Evolutionary conservation across 2,113 vertebrate genomes (phyloP).

Genomic region (Galbula dea): DNA sequence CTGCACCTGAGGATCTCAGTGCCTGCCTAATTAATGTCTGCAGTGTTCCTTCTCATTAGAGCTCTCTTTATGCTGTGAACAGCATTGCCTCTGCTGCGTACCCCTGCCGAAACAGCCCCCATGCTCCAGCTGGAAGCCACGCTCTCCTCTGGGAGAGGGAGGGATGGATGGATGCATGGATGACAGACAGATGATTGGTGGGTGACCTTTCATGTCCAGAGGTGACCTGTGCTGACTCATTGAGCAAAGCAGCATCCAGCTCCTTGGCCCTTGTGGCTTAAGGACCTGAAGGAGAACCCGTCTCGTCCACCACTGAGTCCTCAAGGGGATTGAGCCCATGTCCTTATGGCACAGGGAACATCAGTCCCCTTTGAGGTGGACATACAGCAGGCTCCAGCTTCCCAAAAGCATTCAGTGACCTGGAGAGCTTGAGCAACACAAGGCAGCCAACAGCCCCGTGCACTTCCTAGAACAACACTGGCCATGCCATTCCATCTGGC

Average conservation of each 20-base stretch:
- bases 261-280: neutral
- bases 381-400: neutral
- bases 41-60: neutral
- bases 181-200: neutral
- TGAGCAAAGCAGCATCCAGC: neutral
- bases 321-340: neutral
- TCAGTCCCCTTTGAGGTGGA: neutral
- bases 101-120: neutral
- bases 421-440: fast-evolving
- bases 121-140: neutral
- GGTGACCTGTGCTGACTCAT: neutral
- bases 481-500: fast-evolving
- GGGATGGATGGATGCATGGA: neutral
- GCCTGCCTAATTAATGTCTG: neutral
- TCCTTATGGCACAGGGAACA: neutral
- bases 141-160: neutral
- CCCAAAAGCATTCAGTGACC: neutral
- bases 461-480: neutral
- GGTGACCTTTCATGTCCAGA: fast-evolving
- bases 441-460: neutral
- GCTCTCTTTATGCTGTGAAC: neutral
- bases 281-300: neutral
- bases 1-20: neutral
- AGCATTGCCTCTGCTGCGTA: neutral
- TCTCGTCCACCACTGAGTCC: neutral